phyloP scores from a whole-genome alignment of 2,113 vertebrate genomes.

The Ursus arctos region DNA sequence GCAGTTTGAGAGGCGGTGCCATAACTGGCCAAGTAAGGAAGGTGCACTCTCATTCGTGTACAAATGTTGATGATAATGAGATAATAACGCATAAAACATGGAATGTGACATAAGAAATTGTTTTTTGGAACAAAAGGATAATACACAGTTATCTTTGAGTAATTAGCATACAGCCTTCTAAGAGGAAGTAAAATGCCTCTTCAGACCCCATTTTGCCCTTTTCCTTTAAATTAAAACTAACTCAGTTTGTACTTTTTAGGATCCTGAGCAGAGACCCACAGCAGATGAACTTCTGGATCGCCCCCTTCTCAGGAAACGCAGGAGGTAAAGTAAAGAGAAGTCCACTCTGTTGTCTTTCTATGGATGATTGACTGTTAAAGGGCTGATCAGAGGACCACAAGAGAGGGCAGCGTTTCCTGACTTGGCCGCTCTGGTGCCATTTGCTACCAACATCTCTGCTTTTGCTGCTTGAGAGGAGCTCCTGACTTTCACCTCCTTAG shows the following conservation, averaged over 20 bases:
- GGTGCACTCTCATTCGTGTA: background rate
- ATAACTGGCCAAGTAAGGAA: background rate
- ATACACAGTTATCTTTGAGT: slow-evolving; percentile 41
- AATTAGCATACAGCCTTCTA: slow-evolving; percentile 46
- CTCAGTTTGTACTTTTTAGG: slow-evolving; percentile 87
- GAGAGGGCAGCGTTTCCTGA: slow-evolving; percentile 6
- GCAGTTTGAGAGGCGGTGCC: background rate
- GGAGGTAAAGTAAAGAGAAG: slow-evolving; percentile 89
- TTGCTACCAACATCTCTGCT: background rate
- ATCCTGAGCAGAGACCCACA: slow-evolving; percentile 96
- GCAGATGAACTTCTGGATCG: slow-evolving; percentile 94
- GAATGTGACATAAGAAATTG: background rate
- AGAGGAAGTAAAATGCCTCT: slow-evolving; percentile 34
- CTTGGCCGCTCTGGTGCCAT: background rate
- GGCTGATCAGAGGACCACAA: background rate
- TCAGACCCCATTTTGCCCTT: slow-evolving; percentile 29
- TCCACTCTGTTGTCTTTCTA: background rate
- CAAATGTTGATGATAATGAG: background rate
- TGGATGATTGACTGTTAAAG: background rate
- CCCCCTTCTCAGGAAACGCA: slow-evolving; percentile 91
- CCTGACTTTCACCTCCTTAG: background rate
- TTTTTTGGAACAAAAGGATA: slow-evolving; percentile 42
- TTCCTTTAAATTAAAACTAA: slow-evolving; percentile 73
- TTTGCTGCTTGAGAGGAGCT: background rate
- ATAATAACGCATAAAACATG: background rate